Evolutionary conservation across 2,797 vertebrate species (phyloP), one percentile per base, ranked within the genome.

Genomic region (Poeciliopsis gracilis): DNA sequence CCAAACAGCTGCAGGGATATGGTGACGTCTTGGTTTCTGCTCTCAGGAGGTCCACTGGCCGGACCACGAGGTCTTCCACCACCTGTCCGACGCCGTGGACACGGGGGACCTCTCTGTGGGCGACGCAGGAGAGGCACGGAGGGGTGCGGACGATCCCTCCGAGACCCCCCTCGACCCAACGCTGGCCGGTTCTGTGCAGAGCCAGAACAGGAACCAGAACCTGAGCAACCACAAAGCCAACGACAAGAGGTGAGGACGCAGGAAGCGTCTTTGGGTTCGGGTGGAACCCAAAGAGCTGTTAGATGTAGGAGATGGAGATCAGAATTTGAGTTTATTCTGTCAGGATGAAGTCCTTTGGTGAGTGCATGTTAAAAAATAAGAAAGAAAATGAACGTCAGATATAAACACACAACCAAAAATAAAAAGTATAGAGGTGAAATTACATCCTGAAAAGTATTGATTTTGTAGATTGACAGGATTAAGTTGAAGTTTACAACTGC

Each of bases 221-320:
- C 82, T 84, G 33, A 76, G 75, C 51, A 75, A 84, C 3, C 90
- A 59, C 2, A 94, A 93, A 84, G 80, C 75, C 79, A 93, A 89
- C 8, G 93, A 95, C 41, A 96, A 95, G 82, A 93, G 94, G 95
- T 94, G 78, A 85, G 95, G 93, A 57, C 2, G 55, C 76, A 46
- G 38, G 11, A 45, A 38, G 23, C 2, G 63, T 3, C 33, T 38
- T 23, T 38, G 33, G 33, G 38, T 11, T 61, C 16, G 15, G 15
- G 13, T 61, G 30, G 30, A 61, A 59, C 11, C 23, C 51, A 53
- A 23, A 53, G 20, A 9, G n/a, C 5, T n/a, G 55, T 57, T 28
- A 5, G 25, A 28, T 5, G 12, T n/a, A 55, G 28, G 28, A 30
- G 28, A 61, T 13, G 57, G 57, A 30, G 57, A 33, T 61, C 13